phyloP scores from a whole-genome alignment of 1,140 invertebrate genomes.

The Psix sp. region DNA sequence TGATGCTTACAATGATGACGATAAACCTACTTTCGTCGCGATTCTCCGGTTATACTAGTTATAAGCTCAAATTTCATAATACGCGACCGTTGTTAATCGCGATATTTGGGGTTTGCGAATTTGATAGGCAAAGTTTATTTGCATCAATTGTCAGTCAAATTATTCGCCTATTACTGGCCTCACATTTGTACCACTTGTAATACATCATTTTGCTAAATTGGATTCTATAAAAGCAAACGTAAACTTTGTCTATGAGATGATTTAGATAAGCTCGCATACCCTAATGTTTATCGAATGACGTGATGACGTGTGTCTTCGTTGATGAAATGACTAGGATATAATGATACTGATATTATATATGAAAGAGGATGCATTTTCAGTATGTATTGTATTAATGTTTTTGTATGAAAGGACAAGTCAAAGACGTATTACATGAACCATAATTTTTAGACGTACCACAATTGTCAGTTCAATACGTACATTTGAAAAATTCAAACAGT shows the following conservation, averaged over 20 bases:
- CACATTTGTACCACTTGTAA: too few relatives aligned
- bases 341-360: conserved; percentile 27
- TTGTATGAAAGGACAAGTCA: conserved; percentile 26
- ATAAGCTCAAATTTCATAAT: conserved; percentile 48
- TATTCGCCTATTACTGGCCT: too few relatives aligned
- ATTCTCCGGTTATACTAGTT: conserved; percentile 48
- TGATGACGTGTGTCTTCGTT: conserved; percentile 50
- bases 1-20: conserved; percentile 12
- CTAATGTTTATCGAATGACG: conserved; percentile 25
- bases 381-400: conserved; percentile 48
- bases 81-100: conserved; percentile 38
- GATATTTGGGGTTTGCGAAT: conserved; percentile 27
- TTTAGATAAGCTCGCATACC: conserved; percentile 37
- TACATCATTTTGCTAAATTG: too few relatives aligned
- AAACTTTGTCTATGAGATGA: conserved; percentile 14
- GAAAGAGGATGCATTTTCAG: conserved; percentile 29
- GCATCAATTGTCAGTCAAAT: too few relatives aligned
- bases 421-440: conserved; percentile 20
- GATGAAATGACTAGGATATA: conserved; percentile 53
- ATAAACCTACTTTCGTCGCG: conserved; percentile 17
- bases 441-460: conserved; percentile 41
- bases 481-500: background rate
- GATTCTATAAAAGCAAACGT: background rate
- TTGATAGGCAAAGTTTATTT: conserved; percentile 24
- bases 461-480: conserved; percentile 33